phyloP scores from a whole-genome alignment of 2,113 vertebrate species.

The Arenaria interpres region DNA sequence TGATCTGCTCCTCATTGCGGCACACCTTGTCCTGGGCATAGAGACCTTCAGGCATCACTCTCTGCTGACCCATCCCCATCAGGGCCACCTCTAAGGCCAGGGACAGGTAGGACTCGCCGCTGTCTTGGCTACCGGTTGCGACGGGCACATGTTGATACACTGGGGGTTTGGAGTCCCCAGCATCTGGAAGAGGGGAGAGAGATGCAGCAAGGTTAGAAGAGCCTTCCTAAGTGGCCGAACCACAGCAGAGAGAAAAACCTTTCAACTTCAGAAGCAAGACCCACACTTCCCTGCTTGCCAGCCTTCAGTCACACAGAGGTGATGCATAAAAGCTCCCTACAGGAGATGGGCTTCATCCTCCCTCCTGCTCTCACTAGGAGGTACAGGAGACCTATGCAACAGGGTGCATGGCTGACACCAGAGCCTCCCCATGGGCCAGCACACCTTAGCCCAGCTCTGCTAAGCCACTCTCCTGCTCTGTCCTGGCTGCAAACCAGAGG shows the following conservation, averaged over 20 bases:
- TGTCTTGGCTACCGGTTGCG: conserved; percentile 77
- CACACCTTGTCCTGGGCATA: conserved; percentile 98
- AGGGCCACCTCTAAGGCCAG: conserved; percentile 94
- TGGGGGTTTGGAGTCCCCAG: conserved; percentile 87
- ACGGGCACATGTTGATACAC: conserved; percentile 92
- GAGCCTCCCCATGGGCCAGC: not conserved
- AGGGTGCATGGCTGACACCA: not conserved
- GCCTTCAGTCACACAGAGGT: not conserved
- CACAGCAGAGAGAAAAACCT: not conserved
- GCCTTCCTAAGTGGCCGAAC: not conserved
- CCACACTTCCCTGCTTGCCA: not conserved
- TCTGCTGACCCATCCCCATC: conserved; percentile 98
- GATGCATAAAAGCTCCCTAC: not conserved
- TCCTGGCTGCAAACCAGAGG: not conserved
- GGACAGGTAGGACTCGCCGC: conserved; percentile 91
- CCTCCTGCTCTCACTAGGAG: not conserved
- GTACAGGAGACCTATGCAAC: not conserved
- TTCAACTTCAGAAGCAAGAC: not conserved
- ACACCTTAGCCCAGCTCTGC: not conserved
- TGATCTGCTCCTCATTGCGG: conserved; percentile 96
- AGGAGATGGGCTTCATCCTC: not conserved
- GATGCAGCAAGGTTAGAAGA: not conserved
- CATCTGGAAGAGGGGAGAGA: conserved; percentile 74
- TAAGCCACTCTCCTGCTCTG: not conserved
- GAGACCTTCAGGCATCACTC: conserved; percentile 96